Percentiles rank a stretch among this genome's conserved stretches.
phyloP scores from a whole-genome alignment of 1,140 invertebrate species.

The Myzus persicae region DNA sequence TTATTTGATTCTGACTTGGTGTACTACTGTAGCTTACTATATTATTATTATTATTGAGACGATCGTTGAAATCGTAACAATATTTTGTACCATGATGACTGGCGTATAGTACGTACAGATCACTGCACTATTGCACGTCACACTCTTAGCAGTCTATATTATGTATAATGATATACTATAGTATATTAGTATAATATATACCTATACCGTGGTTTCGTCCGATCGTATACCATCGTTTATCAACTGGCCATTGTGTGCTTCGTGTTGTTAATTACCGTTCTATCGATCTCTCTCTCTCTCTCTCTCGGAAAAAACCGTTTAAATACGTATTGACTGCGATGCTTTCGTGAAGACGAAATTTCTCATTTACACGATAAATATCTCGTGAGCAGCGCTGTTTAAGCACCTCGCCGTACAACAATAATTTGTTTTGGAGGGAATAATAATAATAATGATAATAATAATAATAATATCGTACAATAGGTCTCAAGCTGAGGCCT shows the following conservation, averaged over 20 bases:
- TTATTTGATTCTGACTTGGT: background rate
- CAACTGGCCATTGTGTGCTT: background rate
- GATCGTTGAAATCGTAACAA: background rate
- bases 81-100: background rate
- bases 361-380: slow-evolving; percentile 46
- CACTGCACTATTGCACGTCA: background rate
- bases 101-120: background rate
- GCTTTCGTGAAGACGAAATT: background rate
- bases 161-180: background rate
- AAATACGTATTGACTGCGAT: background rate
- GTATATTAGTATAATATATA: background rate
- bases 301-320: background rate
- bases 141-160: background rate
- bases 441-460: background rate
- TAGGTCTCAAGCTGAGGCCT: slow-evolving; percentile 43
- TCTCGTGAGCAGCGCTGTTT: slow-evolving; percentile 4
- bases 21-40: background rate
- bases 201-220: background rate
- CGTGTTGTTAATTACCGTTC: slow-evolving; percentile 43
- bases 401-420: background rate
- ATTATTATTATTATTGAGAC: background rate
- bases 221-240: background rate
- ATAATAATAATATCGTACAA: slow-evolving; percentile 25
- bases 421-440: slow-evolving; percentile 37
- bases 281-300: background rate